Evolutionary conservation across 2,888 invertebrate genomes (phyloP), one percentile per base, ranked within the genome.

Genomic region (Augochlorella aurata): DNA sequence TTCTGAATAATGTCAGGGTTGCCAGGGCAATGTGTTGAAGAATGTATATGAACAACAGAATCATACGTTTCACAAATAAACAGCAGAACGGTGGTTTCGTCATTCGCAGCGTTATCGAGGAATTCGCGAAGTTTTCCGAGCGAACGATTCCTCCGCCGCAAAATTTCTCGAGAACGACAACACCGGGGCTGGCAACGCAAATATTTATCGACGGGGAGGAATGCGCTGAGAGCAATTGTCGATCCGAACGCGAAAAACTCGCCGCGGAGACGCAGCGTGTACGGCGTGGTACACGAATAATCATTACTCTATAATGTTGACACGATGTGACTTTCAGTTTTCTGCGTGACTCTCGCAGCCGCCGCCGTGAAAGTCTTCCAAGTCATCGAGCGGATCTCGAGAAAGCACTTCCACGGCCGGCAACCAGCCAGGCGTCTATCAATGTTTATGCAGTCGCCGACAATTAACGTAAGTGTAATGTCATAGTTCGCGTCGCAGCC

Each of bases 311-410:
- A 74, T 79, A 73, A 75, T 63, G 67, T 75, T 79, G 66, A 79
- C 83, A 74, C 80, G 83, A 82, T 80, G 81, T 85, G 86, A 87
- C 84, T 87, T 87, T 87, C 88, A 87, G 72, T 87, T 87, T 81
- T 81, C 58, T 71, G 52, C 73, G 76, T 77, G 81, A 68, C 54
- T 70, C 58, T 72, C 44, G 68, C 69, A 61, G 65, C 52, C 78
- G 73, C 38, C 71, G 88, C 38, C 71, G 88, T 84, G 87, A 87
- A 87, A 87, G 88, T 88, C 69, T 68, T 68, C 72, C 74, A 24
- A 75, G 81, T 82, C 85, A 74, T 84, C 80, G 82, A 82, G 77
- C 80, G 72, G 68, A 79, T 68, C 84, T 72, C 69, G 80, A 75
- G 86, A 88, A 88, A 87, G 84, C 80, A 85, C 83, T 81, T 83